A percentile compares a stretch with the other conserved stretches of the same genome.
Evolutionary conservation across 2,113 vertebrate species (phyloP).

Genomic region (Atractosteus spatula): DNA sequence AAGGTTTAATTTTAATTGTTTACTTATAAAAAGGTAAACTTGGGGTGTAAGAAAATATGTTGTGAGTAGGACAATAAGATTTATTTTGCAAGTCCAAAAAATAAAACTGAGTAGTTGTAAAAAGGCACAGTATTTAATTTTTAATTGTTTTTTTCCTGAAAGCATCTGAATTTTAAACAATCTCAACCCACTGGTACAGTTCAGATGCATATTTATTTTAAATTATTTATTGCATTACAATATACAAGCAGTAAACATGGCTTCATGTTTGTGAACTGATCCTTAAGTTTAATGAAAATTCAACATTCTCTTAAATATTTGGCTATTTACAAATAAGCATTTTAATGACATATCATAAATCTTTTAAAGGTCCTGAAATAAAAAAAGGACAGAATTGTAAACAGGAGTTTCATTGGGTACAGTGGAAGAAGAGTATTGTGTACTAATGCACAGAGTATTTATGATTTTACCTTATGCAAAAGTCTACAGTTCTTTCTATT

Average conservation of each 20-base stretch:
- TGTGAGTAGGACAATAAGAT: too few species aligned
- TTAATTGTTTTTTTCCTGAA: slow-evolving; percentile 13
- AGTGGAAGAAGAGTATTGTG: slow-evolving; percentile 30
- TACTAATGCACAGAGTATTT: slow-evolving; percentile 39
- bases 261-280: slow-evolving; percentile 62
- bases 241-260: slow-evolving; percentile 76
- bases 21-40: too few species aligned
- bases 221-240: slow-evolving; percentile 70
- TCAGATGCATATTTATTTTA: slow-evolving; percentile 71
- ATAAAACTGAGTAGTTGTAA: slow-evolving; percentile 16
- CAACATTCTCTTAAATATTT: slow-evolving; percentile 61
- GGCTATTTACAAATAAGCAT: slow-evolving; percentile 78
- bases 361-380: slow-evolving; percentile 64
- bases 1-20: too few species aligned
- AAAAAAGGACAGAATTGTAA: slow-evolving; percentile 61
- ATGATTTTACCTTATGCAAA: slow-evolving; percentile 40
- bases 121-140: neutral
- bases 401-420: slow-evolving; percentile 57
- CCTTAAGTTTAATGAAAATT: slow-evolving; percentile 61
- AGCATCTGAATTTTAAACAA: slow-evolving; percentile 2
- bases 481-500: slow-evolving; percentile 36
- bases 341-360: slow-evolving; percentile 56
- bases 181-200: slow-evolving; percentile 32
- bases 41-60: too few species aligned
- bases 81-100: neutral